phyloP scores from a whole-genome alignment of 2,113 vertebrate genomes.

The Sapajus apella region DNA sequence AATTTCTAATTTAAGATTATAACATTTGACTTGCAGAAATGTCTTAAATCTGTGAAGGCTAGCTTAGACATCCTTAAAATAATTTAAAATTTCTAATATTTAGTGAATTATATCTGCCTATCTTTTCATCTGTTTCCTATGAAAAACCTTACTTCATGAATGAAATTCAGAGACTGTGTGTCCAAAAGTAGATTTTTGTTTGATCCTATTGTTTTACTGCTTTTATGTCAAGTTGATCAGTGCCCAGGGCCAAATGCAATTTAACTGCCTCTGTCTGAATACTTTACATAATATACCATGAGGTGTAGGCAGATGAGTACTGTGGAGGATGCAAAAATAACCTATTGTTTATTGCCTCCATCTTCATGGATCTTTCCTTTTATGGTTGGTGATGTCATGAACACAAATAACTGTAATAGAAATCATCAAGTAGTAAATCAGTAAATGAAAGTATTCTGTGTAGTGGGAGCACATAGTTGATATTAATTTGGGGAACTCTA shows the following conservation, averaged over 20 bases:
- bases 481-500: neutral
- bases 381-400: neutral
- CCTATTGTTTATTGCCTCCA: neutral
- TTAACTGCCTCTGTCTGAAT: conserved; percentile 8
- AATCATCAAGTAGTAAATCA: conserved; percentile 2
- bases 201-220: neutral
- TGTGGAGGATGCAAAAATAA: neutral
- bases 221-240: neutral
- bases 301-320: neutral
- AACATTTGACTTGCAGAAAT: neutral
- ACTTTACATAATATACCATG: neutral
- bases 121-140: neutral
- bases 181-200: conserved; percentile 20
- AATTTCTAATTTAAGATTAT: conserved; percentile 26
- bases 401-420: neutral
- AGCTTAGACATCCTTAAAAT: neutral
- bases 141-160: neutral
- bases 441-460: neutral
- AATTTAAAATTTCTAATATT: neutral
- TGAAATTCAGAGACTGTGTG: neutral
- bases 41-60: neutral
- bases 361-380: neutral
- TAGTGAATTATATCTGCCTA: neutral
- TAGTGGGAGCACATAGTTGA: neutral
- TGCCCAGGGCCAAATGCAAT: neutral